phyloP scores from a whole-genome alignment of 2,888 invertebrate species.

The Brenthis hecate region DNA sequence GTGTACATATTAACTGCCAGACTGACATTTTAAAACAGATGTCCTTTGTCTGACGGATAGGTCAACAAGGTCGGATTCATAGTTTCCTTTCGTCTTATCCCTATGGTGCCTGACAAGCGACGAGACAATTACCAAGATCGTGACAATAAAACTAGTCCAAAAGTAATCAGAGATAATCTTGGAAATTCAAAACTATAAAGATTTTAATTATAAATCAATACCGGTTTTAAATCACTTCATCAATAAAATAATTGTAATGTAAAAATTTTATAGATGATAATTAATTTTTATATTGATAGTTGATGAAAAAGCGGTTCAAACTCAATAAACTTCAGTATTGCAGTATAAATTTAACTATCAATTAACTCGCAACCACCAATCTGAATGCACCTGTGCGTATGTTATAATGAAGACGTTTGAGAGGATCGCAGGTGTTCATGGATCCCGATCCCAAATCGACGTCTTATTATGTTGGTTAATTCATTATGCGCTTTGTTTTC shows the following conservation, averaged over 20 bases:
- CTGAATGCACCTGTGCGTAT: constrained; percentile 69
- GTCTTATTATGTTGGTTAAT: constrained; percentile 76
- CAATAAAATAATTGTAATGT: not conserved
- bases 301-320: constrained; percentile 4
- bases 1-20: constrained; percentile 69
- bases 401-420: constrained; percentile 78
- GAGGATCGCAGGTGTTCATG: constrained; percentile 71
- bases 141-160: constrained; percentile 64
- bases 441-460: constrained; percentile 52
- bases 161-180: constrained; percentile 62
- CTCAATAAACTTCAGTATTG: constrained; percentile 37
- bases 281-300: constrained; percentile 1
- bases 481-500: constrained; percentile 80
- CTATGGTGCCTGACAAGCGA: constrained; percentile 69
- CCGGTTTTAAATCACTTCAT: not conserved
- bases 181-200: constrained; percentile 29
- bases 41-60: constrained; percentile 77
- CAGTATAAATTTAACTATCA: constrained; percentile 50
- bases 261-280: not conserved
- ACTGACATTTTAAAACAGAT: constrained; percentile 78
- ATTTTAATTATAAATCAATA: not conserved
- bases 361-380: constrained; percentile 54
- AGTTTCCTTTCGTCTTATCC: constrained; percentile 60
- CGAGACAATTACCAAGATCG: constrained; percentile 72
- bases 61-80: constrained; percentile 74